Percentiles rank a stretch among this genome's conserved stretches.
phyloP scores from a whole-genome alignment of 2,888 invertebrate species.

The Schizotus pectinicornis region DNA sequence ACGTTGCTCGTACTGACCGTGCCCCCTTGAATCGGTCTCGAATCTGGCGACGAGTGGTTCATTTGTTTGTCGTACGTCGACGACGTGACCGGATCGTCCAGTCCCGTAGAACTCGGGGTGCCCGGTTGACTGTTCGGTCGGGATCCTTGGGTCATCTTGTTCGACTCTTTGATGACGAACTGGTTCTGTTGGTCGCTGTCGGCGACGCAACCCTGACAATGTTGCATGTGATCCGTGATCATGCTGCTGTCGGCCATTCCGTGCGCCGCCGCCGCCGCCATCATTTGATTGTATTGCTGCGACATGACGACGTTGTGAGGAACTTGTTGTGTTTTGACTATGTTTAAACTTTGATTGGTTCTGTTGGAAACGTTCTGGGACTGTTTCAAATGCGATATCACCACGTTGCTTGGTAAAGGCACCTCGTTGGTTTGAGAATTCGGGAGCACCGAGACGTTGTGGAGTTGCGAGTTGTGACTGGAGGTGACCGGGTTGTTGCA shows the following conservation, averaged over 20 bases:
- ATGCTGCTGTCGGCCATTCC: constrained; percentile 49
- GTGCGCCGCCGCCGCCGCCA: constrained; percentile 18
- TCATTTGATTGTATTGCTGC: constrained; percentile 36
- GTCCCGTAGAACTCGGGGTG: constrained; percentile 64
- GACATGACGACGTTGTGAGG: constrained; percentile 35
- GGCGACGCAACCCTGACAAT: constrained; percentile 63
- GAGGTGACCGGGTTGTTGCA: constrained; percentile 52
- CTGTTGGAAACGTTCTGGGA: constrained; percentile 41
- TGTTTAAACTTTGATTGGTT: constrained; percentile 45
- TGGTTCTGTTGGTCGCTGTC: constrained; percentile 58
- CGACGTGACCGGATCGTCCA: constrained; percentile 72
- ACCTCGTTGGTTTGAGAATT: constrained; percentile 53
- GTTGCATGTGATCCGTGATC: constrained; percentile 52
- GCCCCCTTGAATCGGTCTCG: constrained; percentile 81
- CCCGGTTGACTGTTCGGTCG: constrained; percentile 62
- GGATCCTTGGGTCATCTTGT: constrained; percentile 38
- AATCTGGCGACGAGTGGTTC: constrained; percentile 64
- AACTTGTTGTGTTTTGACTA: constrained; percentile 42
- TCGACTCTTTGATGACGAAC: constrained; percentile 12
- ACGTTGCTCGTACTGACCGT: constrained; percentile 85
- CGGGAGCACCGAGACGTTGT: constrained; percentile 41
- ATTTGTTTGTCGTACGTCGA: constrained; percentile 70
- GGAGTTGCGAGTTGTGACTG: constrained; percentile 42
- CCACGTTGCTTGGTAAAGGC: constrained; percentile 57
- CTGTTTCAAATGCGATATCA: constrained; percentile 47